These are phyloP conservation scores for Mythimna impura DNA, from an alignment of 2,888 invertebrate genomes.

Conservation along the genomic window DNA sequence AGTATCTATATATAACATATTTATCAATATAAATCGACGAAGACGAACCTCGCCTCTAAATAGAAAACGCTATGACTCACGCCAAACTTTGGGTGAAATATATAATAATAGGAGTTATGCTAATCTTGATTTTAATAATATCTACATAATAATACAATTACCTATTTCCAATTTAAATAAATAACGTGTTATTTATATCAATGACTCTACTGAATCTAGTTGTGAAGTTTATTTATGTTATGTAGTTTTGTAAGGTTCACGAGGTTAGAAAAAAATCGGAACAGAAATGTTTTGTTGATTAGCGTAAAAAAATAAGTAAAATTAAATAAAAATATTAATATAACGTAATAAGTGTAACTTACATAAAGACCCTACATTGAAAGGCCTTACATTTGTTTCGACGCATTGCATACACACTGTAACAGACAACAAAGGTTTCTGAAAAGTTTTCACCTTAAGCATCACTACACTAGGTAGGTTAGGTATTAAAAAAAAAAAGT, in stretches of 20 bases:
- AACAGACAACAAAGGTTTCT: too few relatives aligned
- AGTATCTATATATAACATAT: background rate
- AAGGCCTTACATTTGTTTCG: too few relatives aligned
- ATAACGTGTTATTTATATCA: slow-evolving; percentile 55
- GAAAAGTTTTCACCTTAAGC: too few relatives aligned
- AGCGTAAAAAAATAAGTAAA: background rate
- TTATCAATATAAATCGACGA: background rate
- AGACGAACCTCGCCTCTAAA: slow-evolving; percentile 10
- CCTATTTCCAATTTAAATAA: slow-evolving; percentile 46
- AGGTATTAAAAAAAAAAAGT: too few relatives aligned
- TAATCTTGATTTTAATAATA: slow-evolving; percentile 33
- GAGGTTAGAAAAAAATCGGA: slow-evolving; percentile 6
- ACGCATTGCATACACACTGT: too few relatives aligned
- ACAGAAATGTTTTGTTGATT: background rate
- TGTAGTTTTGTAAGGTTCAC: slow-evolving; percentile 15
- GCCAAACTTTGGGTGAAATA: slow-evolving; percentile 23
- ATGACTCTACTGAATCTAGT: slow-evolving; percentile 33
- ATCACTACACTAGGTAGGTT: too few relatives aligned
- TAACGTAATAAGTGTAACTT: too few relatives aligned
- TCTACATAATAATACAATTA: slow-evolving; percentile 53
- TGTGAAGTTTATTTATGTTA: slow-evolving; percentile 30
- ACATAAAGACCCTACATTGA: too few relatives aligned
- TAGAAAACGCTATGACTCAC: slow-evolving; percentile 36
- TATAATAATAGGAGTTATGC: slow-evolving; percentile 48
- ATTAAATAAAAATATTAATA: background rate